Conservation (phyloP, 30 jellyfish, hydroid and myxozoan species). For the Pseudorhiza aurosa region DNA sequence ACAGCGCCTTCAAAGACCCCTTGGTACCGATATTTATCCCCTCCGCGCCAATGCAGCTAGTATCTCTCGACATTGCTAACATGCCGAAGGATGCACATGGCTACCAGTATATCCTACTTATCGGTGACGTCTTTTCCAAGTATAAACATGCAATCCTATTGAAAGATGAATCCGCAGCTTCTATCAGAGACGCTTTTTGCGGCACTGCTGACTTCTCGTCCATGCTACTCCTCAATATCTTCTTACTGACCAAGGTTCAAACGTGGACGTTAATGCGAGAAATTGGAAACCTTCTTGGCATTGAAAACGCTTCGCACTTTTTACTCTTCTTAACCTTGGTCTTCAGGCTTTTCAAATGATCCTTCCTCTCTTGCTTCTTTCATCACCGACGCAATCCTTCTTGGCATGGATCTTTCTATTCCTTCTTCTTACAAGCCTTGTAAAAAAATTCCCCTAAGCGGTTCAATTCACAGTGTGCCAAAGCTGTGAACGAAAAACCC, state of each 20-base stretch:
- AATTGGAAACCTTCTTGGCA: slow-evolving; percentile 9
- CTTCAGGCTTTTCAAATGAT: too few relatives aligned
- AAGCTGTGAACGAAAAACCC: too few relatives aligned
- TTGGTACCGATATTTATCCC: slow-evolving; percentile 40
- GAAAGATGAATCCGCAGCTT: slow-evolving; percentile 48
- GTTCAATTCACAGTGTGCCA: too few relatives aligned
- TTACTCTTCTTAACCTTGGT: too few relatives aligned
- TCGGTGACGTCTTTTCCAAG: slow-evolving; percentile 58
- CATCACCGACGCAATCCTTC: too few relatives aligned
- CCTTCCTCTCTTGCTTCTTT: too few relatives aligned
- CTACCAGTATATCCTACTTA: slow-evolving; percentile 42
- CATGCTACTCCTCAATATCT: slow-evolving; percentile 26
- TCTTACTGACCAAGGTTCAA: slow-evolving; percentile 44
- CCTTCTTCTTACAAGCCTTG: too few relatives aligned
- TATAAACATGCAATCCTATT: slow-evolving; percentile 59
- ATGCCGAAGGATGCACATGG: slow-evolving; percentile 43
- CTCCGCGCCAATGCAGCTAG: slow-evolving; percentile 50
- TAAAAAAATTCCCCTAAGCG: too few relatives aligned
- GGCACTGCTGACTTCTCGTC: not conserved
- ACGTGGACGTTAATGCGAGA: slow-evolving; percentile 29
- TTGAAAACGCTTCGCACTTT: too few relatives aligned
- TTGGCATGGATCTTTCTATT: too few relatives aligned
- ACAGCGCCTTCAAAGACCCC: slow-evolving; percentile 51
- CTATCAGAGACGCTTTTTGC: slow-evolving; percentile 35
- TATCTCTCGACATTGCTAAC: slow-evolving; percentile 46